Conservation (phyloP, 2,797 vertebrate species). For the Karalla daura region DNA sequence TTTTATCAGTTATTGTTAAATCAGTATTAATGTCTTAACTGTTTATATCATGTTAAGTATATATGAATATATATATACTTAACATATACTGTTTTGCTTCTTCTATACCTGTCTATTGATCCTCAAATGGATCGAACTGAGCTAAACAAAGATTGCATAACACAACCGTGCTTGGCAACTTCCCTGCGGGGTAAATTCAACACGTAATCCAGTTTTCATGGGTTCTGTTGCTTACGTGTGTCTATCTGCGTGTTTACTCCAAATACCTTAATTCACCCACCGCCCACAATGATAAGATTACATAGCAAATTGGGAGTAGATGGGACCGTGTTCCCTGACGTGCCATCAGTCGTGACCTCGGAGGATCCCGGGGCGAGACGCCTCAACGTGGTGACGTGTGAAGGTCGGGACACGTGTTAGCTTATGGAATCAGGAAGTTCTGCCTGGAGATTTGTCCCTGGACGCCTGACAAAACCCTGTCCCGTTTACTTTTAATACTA, state of each 20-base stretch:
- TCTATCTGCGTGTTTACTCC: background rate
- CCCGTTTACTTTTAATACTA: slow-evolving; percentile 71
- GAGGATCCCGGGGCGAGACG: slow-evolving; percentile 10
- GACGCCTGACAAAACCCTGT: slow-evolving; percentile 37
- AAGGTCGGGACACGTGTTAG: slow-evolving; percentile 17
- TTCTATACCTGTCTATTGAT: no score
- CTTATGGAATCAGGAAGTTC: slow-evolving; percentile 24
- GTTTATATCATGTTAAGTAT: no score
- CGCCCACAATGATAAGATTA: background rate
- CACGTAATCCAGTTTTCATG: slow-evolving; percentile 6
- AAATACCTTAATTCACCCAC: background rate
- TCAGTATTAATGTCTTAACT: no score
- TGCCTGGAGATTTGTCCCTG: slow-evolving; percentile 32
- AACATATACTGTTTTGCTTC: no score
- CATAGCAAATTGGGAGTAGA: background rate
- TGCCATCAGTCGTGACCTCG: background rate
- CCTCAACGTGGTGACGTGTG: background rate
- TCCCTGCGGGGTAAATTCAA: background rate
- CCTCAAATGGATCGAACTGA: background rate
- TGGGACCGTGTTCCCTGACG: background rate
- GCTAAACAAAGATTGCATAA: background rate
- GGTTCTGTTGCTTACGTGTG: background rate
- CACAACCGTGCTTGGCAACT: background rate
- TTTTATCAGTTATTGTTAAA: no score
- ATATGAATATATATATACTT: no score